Evolutionary conservation across 2,113 vertebrate species (phyloP).

Genomic region (Leucosticte australis): DNA sequence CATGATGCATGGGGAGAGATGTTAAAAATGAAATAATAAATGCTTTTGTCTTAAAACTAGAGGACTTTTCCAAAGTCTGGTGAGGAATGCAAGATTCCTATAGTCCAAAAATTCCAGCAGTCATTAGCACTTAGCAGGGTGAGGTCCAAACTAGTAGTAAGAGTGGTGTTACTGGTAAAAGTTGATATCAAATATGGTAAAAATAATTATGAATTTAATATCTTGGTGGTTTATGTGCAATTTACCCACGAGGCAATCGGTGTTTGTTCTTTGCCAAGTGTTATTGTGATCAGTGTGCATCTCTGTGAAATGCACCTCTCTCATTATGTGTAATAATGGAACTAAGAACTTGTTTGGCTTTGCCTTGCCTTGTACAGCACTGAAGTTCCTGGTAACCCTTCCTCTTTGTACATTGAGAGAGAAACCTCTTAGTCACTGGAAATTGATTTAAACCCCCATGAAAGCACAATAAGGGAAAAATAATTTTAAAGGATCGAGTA

Average conservation of each 20-base stretch:
- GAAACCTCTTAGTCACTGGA: neutral
- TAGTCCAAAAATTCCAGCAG: neutral
- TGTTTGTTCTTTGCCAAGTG: neutral
- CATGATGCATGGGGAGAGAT: neutral
- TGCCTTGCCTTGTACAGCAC: neutral
- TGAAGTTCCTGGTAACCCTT: neutral
- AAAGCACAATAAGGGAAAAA: neutral
- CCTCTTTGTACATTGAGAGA: accelerated
- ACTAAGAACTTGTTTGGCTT: neutral
- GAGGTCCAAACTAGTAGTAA: neutral
- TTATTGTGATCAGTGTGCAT: neutral
- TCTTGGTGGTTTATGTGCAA: neutral
- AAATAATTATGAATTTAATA: neutral
- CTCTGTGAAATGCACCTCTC: neutral
- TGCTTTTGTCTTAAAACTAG: neutral
- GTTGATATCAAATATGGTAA: neutral
- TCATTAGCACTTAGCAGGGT: neutral
- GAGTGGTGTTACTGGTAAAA: neutral
- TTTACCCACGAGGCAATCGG: neutral
- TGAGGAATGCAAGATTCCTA: neutral
- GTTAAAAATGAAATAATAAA: neutral
- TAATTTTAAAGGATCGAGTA: neutral
- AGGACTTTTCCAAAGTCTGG: neutral
- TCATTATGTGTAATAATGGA: neutral
- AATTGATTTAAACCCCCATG: neutral